Evolutionary conservation across 2,888 invertebrate species (phyloP).

Genomic region (Sclerodermus sp.): DNA sequence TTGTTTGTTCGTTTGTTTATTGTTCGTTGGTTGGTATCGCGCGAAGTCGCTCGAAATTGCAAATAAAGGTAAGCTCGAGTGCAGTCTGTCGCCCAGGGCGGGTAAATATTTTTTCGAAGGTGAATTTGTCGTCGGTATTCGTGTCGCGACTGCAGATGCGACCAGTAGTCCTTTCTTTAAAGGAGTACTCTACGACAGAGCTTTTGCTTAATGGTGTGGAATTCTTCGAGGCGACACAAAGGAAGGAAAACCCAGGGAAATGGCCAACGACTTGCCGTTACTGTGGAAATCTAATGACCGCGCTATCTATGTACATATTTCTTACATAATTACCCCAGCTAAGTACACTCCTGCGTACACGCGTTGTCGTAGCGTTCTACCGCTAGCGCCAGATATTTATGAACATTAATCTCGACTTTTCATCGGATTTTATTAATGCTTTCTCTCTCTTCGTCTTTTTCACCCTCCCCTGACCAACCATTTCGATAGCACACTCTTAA

Average conservation of each 20-base stretch:
- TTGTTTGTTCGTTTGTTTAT: too few relatives aligned
- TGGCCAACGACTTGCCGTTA: conserved; percentile 7
- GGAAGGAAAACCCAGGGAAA: conserved; percentile 15
- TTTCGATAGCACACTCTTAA: too few relatives aligned
- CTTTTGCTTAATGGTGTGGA: conserved; percentile 24
- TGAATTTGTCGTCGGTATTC: too few relatives aligned
- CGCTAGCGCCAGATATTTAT: conserved; percentile 14
- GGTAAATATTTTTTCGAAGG: too few relatives aligned
- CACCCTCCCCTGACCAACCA: too few relatives aligned
- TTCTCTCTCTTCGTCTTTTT: too few relatives aligned
- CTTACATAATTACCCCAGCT: conserved; percentile 30
- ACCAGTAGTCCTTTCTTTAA: too few relatives aligned
- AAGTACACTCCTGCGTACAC: conserved; percentile 21
- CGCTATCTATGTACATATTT: conserved; percentile 38
- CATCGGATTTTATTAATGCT: conserved; percentile 37
- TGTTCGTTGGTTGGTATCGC: too few relatives aligned
- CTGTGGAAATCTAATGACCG: conserved; percentile 30
- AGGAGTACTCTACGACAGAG: not conserved
- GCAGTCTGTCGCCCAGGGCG: too few relatives aligned
- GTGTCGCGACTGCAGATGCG: too few relatives aligned
- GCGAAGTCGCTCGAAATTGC: too few relatives aligned
- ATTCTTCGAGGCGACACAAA: conserved; percentile 4
- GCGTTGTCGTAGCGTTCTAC: conserved; percentile 25
- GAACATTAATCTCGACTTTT: conserved; percentile 35
- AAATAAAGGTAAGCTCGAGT: too few relatives aligned